phyloP scores from a whole-genome alignment of 2,888 invertebrate species.

The Epistrophe eligans region DNA sequence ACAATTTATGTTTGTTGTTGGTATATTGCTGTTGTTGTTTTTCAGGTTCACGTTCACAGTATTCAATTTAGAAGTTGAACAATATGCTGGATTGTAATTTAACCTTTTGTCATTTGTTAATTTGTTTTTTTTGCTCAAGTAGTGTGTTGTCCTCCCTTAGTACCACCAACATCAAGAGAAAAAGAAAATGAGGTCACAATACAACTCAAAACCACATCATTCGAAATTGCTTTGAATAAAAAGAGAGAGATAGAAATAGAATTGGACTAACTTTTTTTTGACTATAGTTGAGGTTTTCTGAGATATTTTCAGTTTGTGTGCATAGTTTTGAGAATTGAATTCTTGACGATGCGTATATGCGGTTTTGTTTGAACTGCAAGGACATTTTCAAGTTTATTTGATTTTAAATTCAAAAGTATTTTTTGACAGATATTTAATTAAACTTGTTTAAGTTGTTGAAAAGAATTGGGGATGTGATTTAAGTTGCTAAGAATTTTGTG shows the following conservation, averaged over 20 bases:
- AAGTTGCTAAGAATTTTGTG: neutral
- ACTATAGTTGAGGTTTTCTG: constrained; percentile 6
- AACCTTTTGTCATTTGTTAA: constrained; percentile 53
- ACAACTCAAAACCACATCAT: constrained; percentile 12
- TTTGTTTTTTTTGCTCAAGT: constrained; percentile 40
- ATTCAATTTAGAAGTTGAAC: constrained; percentile 13
- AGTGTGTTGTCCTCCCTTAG: neutral
- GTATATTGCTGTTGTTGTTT: neutral
- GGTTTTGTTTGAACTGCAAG: constrained; percentile 10
- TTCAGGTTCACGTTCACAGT: neutral
- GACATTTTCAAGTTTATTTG: neutral
- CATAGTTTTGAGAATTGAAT: neutral
- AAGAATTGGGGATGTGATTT: neutral
- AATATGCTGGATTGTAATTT: constrained; percentile 47
- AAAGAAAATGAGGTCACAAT: constrained; percentile 7
- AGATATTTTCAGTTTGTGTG: neutral
- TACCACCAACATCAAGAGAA: neutral
- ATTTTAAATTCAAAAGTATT: neutral
- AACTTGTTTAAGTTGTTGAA: neutral
- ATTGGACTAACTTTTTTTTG: neutral
- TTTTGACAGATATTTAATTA: neutral
- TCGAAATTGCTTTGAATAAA: constrained; percentile 6
- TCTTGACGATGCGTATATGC: neutral
- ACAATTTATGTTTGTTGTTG: neutral
- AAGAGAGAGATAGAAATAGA: neutral